Conservation (phyloP, 2,113 vertebrate genomes). For the Bufo bufo region DNA sequence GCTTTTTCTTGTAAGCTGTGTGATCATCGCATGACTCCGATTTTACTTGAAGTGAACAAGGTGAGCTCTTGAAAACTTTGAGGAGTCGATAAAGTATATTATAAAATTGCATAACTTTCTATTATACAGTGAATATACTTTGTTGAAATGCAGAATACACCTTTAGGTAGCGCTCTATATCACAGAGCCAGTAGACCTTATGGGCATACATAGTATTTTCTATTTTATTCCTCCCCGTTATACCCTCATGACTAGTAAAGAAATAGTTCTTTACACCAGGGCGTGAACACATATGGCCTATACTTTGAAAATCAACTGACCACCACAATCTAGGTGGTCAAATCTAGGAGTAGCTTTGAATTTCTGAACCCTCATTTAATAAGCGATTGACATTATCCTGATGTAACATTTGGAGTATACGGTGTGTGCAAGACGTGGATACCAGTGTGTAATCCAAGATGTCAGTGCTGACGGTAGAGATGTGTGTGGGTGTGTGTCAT, state of each 20-base stretch:
- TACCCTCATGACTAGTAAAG: background rate
- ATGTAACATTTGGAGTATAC: background rate
- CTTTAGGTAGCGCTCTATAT: background rate
- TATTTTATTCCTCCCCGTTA: background rate
- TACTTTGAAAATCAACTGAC: background rate
- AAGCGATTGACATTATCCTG: background rate
- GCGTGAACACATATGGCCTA: background rate
- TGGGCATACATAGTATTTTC: background rate
- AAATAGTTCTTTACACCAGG: background rate
- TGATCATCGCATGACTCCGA: background rate
- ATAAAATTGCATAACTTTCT: no score
- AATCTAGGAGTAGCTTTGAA: background rate
- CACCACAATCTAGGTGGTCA: background rate
- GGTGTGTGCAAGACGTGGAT: background rate
- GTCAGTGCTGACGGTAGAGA: background rate
- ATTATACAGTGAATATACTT: no score
- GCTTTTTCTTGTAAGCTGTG: background rate
- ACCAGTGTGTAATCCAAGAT: background rate
- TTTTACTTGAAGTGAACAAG: background rate
- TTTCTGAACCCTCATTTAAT: background rate
- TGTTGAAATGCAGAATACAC: no score
- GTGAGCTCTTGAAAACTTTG: background rate
- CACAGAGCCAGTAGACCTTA: background rate
- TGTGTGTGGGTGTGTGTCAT: constrained; percentile 9
- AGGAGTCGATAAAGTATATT: no score